phyloP scores from a whole-genome alignment of 2,797 vertebrate species.

The Loris lydekkerianus region DNA sequence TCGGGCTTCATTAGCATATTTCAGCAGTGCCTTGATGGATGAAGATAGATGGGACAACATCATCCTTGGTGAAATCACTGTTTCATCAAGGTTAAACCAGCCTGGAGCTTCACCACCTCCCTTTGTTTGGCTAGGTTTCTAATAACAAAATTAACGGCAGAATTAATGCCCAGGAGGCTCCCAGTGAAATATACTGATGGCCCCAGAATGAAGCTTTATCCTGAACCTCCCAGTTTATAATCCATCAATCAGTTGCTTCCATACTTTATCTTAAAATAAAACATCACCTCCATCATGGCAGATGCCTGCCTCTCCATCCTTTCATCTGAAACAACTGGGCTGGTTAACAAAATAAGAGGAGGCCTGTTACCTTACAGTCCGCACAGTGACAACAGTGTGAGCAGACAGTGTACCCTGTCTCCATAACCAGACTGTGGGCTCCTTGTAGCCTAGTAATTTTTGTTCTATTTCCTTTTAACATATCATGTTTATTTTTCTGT shows the following conservation, averaged over 20 bases:
- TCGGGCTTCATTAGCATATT: conserved; percentile 95
- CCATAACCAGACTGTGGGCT: background rate
- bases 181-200: conserved; percentile 68
- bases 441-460: background rate
- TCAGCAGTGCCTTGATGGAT: conserved; percentile 94
- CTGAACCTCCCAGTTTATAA: conserved; percentile 52
- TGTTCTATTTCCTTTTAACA: no score
- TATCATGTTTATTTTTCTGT: background rate
- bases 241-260: conserved; percentile 66
- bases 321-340: background rate
- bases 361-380: background rate
- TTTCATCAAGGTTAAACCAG: conserved; percentile 99
- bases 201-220: conserved; percentile 71
- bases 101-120: conserved; percentile 91
- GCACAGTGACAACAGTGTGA: background rate
- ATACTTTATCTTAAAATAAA: conserved; percentile 66
- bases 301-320: background rate
- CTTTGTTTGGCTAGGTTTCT: conserved; percentile 88
- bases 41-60: conserved; percentile 97
- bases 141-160: conserved; percentile 83
- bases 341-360: background rate
- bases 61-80: conserved; percentile 97
- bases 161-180: conserved; percentile 43
- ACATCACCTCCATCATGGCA: conserved; percentile 33
- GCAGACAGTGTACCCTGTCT: background rate